phyloP scores from a whole-genome alignment of 2,888 invertebrate genomes.

The Girardia tigrina region DNA sequence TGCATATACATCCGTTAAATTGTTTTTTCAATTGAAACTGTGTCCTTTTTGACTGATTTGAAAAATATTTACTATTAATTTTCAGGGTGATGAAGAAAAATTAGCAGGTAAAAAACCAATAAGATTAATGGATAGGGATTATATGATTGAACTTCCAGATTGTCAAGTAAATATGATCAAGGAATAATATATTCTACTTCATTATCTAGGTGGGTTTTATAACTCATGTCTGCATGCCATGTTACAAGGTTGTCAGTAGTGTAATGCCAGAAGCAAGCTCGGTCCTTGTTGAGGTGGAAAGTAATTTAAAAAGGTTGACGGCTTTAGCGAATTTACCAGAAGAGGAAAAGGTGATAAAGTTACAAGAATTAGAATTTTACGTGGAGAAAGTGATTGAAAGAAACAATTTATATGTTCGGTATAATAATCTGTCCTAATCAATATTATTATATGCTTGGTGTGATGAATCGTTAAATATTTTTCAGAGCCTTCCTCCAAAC shows the following conservation, averaged over 20 bases:
- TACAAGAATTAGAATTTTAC: neutral
- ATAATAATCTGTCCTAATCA: too few species aligned
- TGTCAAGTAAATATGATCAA: conserved; percentile 62
- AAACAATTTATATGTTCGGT: neutral
- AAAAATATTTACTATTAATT: too few species aligned
- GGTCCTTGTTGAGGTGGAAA: neutral
- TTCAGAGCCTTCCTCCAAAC: too few species aligned
- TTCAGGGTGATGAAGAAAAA: conserved; percentile 60
- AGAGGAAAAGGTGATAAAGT: neutral
- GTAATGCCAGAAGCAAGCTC: neutral
- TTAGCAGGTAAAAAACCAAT: conserved; percentile 60
- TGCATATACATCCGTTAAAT: too few species aligned
- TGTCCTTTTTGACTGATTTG: too few species aligned
- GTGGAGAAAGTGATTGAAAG: neutral
- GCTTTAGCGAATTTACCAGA: neutral
- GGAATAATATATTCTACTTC: too few species aligned
- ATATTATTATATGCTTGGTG: too few species aligned
- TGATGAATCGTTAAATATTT: too few species aligned
- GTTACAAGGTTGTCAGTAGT: neutral
- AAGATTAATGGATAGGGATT: conserved; percentile 66
- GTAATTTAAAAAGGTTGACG: neutral
- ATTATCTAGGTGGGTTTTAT: neutral
- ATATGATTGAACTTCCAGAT: conserved; percentile 62
- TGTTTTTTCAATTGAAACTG: too few species aligned
- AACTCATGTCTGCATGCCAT: neutral